Conservation (phyloP, 1,140 invertebrate genomes). For the Homarus americanus region DNA sequence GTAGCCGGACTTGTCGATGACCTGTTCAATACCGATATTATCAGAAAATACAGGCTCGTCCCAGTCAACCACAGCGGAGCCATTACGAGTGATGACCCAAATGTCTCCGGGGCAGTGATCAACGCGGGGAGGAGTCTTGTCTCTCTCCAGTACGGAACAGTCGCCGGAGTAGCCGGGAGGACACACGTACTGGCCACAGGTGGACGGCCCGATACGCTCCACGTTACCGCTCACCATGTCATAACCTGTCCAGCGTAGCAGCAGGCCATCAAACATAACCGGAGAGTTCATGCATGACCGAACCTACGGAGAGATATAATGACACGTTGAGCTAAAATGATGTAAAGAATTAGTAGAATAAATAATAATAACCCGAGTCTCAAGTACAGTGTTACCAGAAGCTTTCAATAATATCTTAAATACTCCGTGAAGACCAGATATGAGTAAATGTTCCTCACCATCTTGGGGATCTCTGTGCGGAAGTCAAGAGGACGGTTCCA, state of each 20-base stretch:
- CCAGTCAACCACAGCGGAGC: conserved; percentile 95
- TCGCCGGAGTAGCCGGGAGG: conserved; percentile 91
- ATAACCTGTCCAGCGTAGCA: conserved; percentile 95
- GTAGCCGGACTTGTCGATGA: conserved; percentile 92
- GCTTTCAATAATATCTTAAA: too few species aligned
- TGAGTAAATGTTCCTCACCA: conserved; percentile 78
- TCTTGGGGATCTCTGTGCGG: conserved; percentile 94
- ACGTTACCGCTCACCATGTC: conserved; percentile 93
- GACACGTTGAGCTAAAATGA: background rate
- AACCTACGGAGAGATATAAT: conserved; percentile 75
- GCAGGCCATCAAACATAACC: conserved; percentile 90
- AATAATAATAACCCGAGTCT: too few species aligned
- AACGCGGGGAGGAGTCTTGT: conserved; percentile 88
- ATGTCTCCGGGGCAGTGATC: conserved; percentile 95
- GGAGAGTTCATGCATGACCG: conserved; percentile 90
- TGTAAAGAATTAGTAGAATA: background rate
- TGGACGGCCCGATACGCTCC: conserved; percentile 92
- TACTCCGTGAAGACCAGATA: too few species aligned
- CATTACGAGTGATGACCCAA: conserved; percentile 95
- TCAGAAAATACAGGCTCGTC: conserved; percentile 95
- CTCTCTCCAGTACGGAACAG: conserved; percentile 90
- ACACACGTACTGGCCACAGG: conserved; percentile 92
- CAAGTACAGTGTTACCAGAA: too few species aligned
- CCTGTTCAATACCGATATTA: conserved; percentile 88
- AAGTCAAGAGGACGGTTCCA: conserved; percentile 95